A percentile compares a stretch with the other conserved stretches of the same genome.
Conservation (phyloP, 2,888 invertebrate genomes). For the Drosophila picticornis region DNA sequence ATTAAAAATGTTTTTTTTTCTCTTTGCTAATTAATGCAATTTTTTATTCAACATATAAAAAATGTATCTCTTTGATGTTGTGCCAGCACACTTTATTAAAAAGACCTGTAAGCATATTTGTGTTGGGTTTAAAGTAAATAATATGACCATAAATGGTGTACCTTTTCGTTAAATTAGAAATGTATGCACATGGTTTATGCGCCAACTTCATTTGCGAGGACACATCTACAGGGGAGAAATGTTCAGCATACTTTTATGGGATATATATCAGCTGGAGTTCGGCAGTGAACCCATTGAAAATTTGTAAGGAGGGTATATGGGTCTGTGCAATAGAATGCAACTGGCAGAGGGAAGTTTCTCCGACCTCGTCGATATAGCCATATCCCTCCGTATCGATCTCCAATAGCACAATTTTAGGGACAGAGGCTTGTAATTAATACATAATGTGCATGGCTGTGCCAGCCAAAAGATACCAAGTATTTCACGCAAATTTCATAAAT, state of each 20-base stretch:
- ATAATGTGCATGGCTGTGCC: too few species aligned
- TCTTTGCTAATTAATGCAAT: neutral
- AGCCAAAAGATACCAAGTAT: too few species aligned
- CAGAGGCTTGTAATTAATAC: too few species aligned
- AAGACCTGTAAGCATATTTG: neutral
- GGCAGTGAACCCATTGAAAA: neutral
- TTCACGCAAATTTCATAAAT: too few species aligned
- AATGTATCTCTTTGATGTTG: neutral
- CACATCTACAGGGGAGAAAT: neutral
- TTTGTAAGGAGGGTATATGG: neutral
- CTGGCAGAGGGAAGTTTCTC: neutral
- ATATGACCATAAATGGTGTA: neutral
- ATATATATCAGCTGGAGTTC: slow-evolving; percentile 34
- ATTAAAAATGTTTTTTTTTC: neutral
- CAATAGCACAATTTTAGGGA: too few species aligned
- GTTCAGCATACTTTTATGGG: slow-evolving; percentile 50
- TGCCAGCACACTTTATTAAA: neutral
- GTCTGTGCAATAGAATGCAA: neutral
- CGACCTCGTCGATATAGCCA: too few species aligned
- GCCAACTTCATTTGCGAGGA: neutral
- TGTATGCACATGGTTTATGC: too few species aligned
- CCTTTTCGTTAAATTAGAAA: neutral
- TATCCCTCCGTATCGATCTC: too few species aligned
- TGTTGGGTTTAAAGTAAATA: neutral
- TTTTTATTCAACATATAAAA: neutral